Percentiles rank a stretch among this genome's conserved stretches.
Evolutionary conservation across 2,888 invertebrate species (phyloP).

Genomic region (Latrodectus hesperus): DNA sequence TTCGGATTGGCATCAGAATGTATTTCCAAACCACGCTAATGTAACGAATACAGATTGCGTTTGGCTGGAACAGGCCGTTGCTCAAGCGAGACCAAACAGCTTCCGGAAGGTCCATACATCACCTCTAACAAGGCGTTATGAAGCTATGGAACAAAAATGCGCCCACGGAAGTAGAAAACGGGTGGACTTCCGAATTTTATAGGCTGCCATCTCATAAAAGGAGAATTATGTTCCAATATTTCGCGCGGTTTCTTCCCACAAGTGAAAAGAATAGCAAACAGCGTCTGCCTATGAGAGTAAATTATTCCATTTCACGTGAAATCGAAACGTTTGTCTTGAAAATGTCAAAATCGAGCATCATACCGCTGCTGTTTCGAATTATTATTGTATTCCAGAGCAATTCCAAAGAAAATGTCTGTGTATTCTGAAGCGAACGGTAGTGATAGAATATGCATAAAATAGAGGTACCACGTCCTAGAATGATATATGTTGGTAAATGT

Average conservation of each 20-base stretch:
- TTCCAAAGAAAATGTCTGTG: too few species aligned
- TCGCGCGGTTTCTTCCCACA: conserved; percentile 4
- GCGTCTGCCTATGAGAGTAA: conserved; percentile 13
- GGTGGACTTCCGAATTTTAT: conserved; percentile 52
- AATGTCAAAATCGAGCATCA: conserved; percentile 24
- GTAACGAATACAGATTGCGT: too few species aligned
- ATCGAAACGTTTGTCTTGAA: conserved; percentile 20
- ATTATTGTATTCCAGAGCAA: too few species aligned
- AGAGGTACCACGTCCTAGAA: too few species aligned
- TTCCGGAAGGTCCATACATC: conserved; percentile 19
- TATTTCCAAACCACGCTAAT: background rate
- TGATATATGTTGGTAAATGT: too few species aligned
- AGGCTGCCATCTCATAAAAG: conserved; percentile 61
- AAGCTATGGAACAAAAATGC: conserved; percentile 24
- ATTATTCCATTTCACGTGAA: conserved; percentile 16
- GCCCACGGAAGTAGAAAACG: conserved; percentile 1
- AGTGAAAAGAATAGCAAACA: conserved; percentile 18
- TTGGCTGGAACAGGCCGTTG: background rate
- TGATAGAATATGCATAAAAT: too few species aligned
- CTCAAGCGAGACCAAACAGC: conserved; percentile 22
- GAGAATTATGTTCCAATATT: conserved; percentile 58
- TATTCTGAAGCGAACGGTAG: too few species aligned
- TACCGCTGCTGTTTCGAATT: too few species aligned
- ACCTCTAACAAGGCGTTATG: conserved; percentile 24
- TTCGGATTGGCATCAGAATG: background rate